Evolutionary conservation across 2,113 vertebrate species (phyloP).

Genomic region (Xiphias gladius): DNA sequence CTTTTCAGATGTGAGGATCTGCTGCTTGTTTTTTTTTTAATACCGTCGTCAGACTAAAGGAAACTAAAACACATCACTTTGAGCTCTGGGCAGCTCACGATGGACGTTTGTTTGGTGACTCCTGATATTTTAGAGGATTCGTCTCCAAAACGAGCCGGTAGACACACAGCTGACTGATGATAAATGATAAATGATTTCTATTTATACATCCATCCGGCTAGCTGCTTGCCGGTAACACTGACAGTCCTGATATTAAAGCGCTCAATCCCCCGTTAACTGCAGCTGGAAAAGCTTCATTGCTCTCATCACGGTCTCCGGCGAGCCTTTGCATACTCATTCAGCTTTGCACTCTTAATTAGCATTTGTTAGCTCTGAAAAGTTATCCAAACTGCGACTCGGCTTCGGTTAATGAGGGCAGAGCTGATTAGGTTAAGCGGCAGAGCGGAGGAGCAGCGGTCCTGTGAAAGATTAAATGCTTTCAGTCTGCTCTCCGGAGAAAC

Average conservation of each 20-base stretch:
- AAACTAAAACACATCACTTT: no score
- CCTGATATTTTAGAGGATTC: no score
- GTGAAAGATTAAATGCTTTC: constrained; percentile 12
- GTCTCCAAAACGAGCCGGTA: no score
- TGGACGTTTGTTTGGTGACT: no score
- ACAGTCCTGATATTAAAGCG: neutral
- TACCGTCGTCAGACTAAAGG: no score
- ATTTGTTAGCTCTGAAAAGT: constrained; percentile 6
- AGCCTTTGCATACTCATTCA: neutral
- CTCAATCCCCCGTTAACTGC: neutral
- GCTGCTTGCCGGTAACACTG: neutral
- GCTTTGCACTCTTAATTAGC: constrained; percentile 24
- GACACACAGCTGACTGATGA: no score
- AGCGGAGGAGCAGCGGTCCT: neutral
- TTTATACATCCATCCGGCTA: no score
- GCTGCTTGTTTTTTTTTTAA: no score
- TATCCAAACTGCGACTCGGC: neutral
- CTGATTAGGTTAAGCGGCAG: neutral
- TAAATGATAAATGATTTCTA: neutral
- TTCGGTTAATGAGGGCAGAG: constrained; percentile 27
- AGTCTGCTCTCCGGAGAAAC: constrained; percentile 2
- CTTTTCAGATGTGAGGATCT: no score
- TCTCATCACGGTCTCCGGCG: neutral
- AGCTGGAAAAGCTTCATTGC: neutral
- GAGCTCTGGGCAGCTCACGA: no score